Evolutionary conservation across 1,140 invertebrate genomes (phyloP).

Genomic region (Scylla paramamosain): DNA sequence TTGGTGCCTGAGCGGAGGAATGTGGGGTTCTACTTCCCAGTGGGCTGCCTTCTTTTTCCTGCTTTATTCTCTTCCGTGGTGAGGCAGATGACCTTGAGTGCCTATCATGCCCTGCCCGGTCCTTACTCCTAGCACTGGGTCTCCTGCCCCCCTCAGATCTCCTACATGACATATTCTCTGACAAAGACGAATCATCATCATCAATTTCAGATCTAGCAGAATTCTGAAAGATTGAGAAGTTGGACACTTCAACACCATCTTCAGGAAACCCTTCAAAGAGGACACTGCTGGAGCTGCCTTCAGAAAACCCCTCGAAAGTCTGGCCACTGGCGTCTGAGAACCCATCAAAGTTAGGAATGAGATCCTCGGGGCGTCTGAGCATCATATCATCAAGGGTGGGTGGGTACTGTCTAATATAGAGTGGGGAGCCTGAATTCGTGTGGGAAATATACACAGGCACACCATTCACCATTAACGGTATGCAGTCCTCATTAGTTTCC

Average conservation of each 20-base stretch:
- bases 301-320: slow-evolving; percentile 65
- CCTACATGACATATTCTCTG: background rate
- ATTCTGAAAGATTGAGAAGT: background rate
- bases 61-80: background rate
- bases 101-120: background rate
- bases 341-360: slow-evolving; percentile 45
- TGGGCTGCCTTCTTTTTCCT: background rate
- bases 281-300: background rate
- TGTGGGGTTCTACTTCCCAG: no score
- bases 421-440: background rate
- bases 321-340: slow-evolving; percentile 61
- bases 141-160: background rate
- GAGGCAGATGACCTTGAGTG: background rate
- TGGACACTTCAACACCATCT: background rate
- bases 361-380: background rate
- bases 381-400: slow-evolving; percentile 17
- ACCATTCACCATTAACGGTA: slow-evolving; percentile 40
- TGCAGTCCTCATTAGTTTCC: background rate
- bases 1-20: background rate
- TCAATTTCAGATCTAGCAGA: background rate
- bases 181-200: background rate
- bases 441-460: slow-evolving; percentile 50
- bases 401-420: slow-evolving; percentile 48
- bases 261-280: slow-evolving; percentile 56
- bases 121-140: background rate